Evolutionary conservation across 1,140 invertebrate species (phyloP), one percentile per base, ranked within the genome.

Genomic region (Euglossa dilemma): DNA sequence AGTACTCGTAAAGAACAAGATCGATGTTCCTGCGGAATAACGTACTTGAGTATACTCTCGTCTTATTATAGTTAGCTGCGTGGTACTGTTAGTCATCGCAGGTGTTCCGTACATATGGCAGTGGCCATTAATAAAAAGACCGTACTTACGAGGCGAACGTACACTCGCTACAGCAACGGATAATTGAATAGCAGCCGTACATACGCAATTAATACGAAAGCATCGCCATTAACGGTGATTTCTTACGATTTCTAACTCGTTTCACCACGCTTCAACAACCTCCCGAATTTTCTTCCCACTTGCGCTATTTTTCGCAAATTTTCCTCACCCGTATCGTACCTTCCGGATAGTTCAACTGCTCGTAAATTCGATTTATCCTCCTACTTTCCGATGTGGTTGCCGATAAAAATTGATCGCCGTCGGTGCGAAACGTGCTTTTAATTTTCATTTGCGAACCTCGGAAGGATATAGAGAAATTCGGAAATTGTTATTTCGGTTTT

Each of bases 61-160:
- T 54, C 47, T 69, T 52, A 70, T 67, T 83, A 70, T 61, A 66
- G 61, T 77, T 57, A 64, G 72, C 45, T 47, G 52, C 45, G 59
- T 56, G 80, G 82, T 87, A 79, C 85, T 87, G 86, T 87, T 87
- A 87, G 85, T 87, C 81, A 87, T 87, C 85, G 61, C 85, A 87
- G 86, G 81, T 87, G 86, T 83, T 75, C 73, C 85, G 67, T 86
- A 61, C 52, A 85, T 83, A 81, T 69, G 84, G 64, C 71, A 79
- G 57, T 84, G 64, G 54, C 85, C 76, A 85, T 87, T 87, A 87
- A 84, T 80, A 84, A 87, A 87, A 87, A 80, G 76, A 76, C 70
- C 43, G 43, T 76, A 67, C 69, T 84, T 69, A 69, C 67, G 36
- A 63, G 59, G 71, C 52, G 61, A 87, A 70, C 28, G 52, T 43